Percentiles rank a stretch among this genome's conserved stretches.
Conservation (phyloP, 2,797 vertebrate genomes). For the Brachyrhaphis roseni region DNA sequence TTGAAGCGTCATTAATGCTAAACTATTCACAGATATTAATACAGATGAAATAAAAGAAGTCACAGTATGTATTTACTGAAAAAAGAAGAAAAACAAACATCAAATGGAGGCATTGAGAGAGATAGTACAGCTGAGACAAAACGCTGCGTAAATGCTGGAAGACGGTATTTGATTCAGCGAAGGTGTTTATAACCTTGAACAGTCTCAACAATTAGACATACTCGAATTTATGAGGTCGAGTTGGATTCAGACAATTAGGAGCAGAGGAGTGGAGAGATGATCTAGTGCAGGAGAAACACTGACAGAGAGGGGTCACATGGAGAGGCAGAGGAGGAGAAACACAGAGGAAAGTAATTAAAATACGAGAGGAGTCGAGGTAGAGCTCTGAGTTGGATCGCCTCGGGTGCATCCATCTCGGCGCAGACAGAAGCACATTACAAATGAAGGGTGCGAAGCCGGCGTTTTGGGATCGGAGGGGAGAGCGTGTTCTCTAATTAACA, state of each 20-base stretch:
- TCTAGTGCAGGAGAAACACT: constrained; percentile 32
- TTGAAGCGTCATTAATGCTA: not conserved
- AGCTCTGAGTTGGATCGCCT: constrained; percentile 21
- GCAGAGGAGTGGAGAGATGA: constrained; percentile 2
- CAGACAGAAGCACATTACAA: constrained; percentile 49
- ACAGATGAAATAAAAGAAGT: not conserved
- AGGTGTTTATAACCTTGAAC: constrained; percentile 54
- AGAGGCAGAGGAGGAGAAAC: not conserved
- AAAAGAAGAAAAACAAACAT: not conserved
- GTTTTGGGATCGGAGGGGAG: constrained; percentile 50
- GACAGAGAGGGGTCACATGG: constrained; percentile 51
- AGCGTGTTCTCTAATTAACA: constrained; percentile 73
- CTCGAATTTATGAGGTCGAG: constrained; percentile 40
- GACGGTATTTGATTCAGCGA: constrained; percentile 3
- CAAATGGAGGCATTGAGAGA: not conserved
- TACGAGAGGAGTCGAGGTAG: constrained; percentile 6
- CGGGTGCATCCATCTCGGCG: constrained; percentile 17
- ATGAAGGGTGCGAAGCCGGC: constrained; percentile 51
- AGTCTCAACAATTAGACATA: constrained; percentile 38
- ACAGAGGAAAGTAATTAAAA: constrained; percentile 47
- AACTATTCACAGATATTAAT: not conserved
- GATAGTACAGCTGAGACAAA: not conserved
- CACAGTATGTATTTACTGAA: not conserved
- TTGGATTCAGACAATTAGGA: constrained; percentile 22
- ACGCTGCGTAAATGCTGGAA: not conserved